Percentiles rank a stretch among this genome's conserved stretches.
phyloP scores from a whole-genome alignment of 2,113 vertebrate genomes.

The Thalassoma bifasciatum region DNA sequence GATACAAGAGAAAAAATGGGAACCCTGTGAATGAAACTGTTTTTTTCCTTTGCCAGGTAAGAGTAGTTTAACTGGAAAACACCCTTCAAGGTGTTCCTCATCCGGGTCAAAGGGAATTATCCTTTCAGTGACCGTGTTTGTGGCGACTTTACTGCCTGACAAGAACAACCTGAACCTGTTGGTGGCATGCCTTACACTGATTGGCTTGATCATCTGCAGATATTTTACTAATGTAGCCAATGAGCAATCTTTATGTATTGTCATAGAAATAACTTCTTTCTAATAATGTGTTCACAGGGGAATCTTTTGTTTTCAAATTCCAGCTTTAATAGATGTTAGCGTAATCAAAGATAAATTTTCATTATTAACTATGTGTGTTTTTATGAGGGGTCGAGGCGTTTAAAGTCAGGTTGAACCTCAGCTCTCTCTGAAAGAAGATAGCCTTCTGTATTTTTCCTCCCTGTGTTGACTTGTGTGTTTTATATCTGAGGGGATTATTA shows the following conservation, averaged over 20 bases:
- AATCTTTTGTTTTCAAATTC: not conserved
- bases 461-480: not conserved
- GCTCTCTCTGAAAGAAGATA: not conserved
- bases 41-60: no score
- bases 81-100: no score
- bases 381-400: not conserved
- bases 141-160: not conserved
- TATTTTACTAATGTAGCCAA: constrained; percentile 9
- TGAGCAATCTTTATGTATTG: not conserved
- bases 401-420: not conserved
- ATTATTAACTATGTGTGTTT: no score
- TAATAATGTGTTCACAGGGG: no score
- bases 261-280: not conserved
- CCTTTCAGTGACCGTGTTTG: no score
- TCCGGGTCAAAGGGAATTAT: no score
- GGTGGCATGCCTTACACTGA: not conserved
- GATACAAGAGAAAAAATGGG: no score
- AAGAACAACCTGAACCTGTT: not conserved
- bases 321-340: no score
- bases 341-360: no score
- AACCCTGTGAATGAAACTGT: no score
- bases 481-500: not conserved
- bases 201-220: not conserved
- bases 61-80: no score
- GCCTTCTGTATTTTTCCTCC: not conserved